Base-by-base conservation (phyloP, 2,113 vertebrate genomes). In the Ceyx margarethae region DNA sequence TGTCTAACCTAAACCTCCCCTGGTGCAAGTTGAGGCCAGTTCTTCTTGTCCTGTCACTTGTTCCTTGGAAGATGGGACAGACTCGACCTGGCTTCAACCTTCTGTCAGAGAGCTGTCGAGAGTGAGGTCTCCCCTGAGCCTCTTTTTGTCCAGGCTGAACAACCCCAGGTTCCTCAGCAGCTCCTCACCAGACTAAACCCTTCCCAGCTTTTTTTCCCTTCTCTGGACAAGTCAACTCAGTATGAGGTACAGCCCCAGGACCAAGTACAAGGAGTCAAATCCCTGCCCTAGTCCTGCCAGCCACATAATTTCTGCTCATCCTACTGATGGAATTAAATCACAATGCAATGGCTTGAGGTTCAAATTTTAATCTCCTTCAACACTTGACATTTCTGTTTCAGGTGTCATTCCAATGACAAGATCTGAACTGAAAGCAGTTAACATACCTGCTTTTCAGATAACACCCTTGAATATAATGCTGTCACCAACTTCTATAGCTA, bases 401-500 rank as follows among this genome's bases (percentile, higher is more conserved):
- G 99, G 99, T 80, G 98, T 98, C 62, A 97, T 98, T 95, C 97
- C 98, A 5, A 74, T 96, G 74, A 94, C 94, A 20, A 94, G 97
- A 54, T 97, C 98, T 72, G 98, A 99, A 92, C 93, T 98, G 71
- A 98, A 98, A 31, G 97, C 98, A 95, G 98, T 98, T 78, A 97
- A 97, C 89, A 95, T 98, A 18, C 96, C 97, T 82, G 92, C 96
- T 91, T 97, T 97, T 57, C 98, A 92, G 60, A 97, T 98, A 48
- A 97, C 98, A 21, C 97, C 98, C 75, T 60, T 98, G 88, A 98
- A 98, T 53, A 91, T 98, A 60, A 98, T 97, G 97, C 87, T 98
- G 62, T 98, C 97, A 13, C 96, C 97, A 33, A 95, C 96, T 43
- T 98, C 98, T 2, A 43, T 98, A 85, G 94, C 97, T 23, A 94